Conservation (phyloP, 2,113 vertebrate genomes). For the Notechis scutatus region DNA sequence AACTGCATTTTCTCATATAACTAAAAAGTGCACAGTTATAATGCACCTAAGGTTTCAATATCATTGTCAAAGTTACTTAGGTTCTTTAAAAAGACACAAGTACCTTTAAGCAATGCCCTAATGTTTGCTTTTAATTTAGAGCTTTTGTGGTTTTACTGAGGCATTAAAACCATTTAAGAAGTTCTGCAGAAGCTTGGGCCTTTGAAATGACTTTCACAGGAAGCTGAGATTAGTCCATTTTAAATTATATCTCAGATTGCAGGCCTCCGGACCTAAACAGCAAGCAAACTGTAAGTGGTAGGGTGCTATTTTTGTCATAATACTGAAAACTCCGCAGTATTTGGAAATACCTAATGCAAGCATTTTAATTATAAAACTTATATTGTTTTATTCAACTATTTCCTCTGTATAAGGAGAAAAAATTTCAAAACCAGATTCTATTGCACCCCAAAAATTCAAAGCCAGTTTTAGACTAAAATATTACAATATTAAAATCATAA, state of each 20-base stretch:
- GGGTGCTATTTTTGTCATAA: neutral
- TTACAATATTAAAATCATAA: neutral
- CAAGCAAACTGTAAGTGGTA: neutral
- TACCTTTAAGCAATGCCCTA: neutral
- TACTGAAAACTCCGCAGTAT: neutral
- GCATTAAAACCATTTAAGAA: constrained; percentile 15
- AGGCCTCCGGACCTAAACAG: neutral
- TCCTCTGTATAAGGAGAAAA: neutral
- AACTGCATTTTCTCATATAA: neutral
- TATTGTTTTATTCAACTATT: neutral
- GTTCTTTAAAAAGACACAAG: neutral
- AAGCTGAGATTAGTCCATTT: constrained; percentile 1
- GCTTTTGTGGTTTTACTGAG: constrained; percentile 20
- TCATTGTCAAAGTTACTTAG: constrained; percentile 5
- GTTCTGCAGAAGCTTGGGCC: neutral
- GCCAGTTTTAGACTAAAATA: neutral
- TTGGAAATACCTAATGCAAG: neutral
- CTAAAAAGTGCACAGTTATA: neutral
- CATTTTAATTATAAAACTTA: neutral
- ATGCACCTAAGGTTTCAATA: constrained; percentile 6
- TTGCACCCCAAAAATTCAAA: neutral
- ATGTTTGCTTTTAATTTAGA: constrained; percentile 13
- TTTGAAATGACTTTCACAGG: neutral
- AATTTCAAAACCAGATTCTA: neutral
- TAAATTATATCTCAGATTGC: neutral